Percentiles rank a stretch among this genome's conserved stretches.
Evolutionary conservation across 2,113 vertebrate genomes (phyloP).

Genomic region (Pipra filicauda): DNA sequence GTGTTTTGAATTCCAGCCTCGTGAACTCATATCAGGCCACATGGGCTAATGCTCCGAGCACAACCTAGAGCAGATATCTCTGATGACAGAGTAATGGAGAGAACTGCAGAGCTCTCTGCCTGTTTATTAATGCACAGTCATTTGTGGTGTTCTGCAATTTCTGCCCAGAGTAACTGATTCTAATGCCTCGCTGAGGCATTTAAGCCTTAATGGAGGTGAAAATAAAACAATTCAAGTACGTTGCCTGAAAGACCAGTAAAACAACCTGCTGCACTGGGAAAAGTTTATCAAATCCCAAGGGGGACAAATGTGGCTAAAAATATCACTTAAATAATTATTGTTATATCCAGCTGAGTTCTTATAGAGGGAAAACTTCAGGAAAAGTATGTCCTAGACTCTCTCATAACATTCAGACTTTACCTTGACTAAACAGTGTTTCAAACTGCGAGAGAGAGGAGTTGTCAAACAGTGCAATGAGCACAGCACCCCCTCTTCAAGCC

Average conservation of each 20-base stretch:
- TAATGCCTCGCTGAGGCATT: background rate
- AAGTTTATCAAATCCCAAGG: background rate
- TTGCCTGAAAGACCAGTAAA: background rate
- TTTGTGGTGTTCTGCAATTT: slow-evolving; percentile 44
- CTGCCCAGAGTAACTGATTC: background rate
- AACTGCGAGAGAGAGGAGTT: background rate
- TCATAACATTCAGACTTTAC: background rate
- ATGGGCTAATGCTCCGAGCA: slow-evolving; percentile 75
- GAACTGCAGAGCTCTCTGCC: slow-evolving; percentile 40
- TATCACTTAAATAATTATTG: background rate
- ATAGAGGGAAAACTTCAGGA: background rate
- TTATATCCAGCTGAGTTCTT: background rate
- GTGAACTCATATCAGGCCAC: slow-evolving; percentile 90
- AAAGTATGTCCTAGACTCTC: background rate
- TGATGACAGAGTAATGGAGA: slow-evolving; percentile 80
- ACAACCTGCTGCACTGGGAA: background rate
- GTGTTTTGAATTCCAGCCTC: slow-evolving; percentile 93
- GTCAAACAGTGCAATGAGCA: background rate
- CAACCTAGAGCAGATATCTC: slow-evolving; percentile 77
- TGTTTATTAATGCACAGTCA: slow-evolving; percentile 61
- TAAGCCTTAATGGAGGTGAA: background rate
- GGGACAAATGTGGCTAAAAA: background rate
- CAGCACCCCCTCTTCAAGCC: background rate
- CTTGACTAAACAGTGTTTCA: background rate
- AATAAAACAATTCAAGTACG: background rate